These are phyloP conservation scores for Drosophila prosaltans DNA, from an alignment of 1,140 invertebrate genomes.

Conservation along the genomic window DNA sequence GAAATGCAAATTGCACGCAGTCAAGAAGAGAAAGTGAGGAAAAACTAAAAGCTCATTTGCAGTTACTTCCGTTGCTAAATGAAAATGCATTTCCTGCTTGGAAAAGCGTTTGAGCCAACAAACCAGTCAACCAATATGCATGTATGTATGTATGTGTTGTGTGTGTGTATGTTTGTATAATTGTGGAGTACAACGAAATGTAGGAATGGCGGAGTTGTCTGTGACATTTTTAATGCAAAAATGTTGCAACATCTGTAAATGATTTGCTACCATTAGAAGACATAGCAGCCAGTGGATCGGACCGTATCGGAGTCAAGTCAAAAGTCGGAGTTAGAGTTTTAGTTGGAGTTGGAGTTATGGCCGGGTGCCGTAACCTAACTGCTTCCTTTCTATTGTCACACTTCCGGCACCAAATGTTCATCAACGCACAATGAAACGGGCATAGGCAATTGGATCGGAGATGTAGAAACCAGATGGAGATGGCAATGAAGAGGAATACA, in stretches of 20 bases:
- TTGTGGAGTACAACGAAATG: neutral
- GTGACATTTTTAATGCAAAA: slow-evolving; percentile 74
- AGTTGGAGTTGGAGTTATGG: slow-evolving; percentile 2
- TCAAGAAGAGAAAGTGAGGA: slow-evolving; percentile 52
- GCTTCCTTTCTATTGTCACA: slow-evolving; percentile 48
- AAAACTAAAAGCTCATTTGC: slow-evolving; percentile 83
- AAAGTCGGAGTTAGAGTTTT: neutral
- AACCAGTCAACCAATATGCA: neutral
- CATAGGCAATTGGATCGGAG: slow-evolving; percentile 15
- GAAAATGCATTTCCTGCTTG: slow-evolving; percentile 82
- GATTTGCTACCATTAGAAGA: slow-evolving; percentile 74
- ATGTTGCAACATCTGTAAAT: slow-evolving; percentile 78
- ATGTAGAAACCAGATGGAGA: slow-evolving; percentile 25
- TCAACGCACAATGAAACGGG: slow-evolving; percentile 3
- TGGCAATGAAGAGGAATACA: neutral
- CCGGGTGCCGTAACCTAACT: slow-evolving; percentile 35
- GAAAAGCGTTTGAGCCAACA: slow-evolving; percentile 65
- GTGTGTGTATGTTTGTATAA: neutral
- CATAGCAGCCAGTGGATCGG: neutral
- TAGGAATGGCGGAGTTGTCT: slow-evolving; percentile 33
- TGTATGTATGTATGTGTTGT: neutral
- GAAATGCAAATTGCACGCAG: slow-evolving; percentile 50
- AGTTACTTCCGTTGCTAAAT: slow-evolving; percentile 81
- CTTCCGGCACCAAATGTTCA: slow-evolving; percentile 66
- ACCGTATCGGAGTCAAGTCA: neutral